Evolutionary conservation across 2,113 vertebrate species (phyloP).

Genomic region (Tragelaphus strepsiceros): DNA sequence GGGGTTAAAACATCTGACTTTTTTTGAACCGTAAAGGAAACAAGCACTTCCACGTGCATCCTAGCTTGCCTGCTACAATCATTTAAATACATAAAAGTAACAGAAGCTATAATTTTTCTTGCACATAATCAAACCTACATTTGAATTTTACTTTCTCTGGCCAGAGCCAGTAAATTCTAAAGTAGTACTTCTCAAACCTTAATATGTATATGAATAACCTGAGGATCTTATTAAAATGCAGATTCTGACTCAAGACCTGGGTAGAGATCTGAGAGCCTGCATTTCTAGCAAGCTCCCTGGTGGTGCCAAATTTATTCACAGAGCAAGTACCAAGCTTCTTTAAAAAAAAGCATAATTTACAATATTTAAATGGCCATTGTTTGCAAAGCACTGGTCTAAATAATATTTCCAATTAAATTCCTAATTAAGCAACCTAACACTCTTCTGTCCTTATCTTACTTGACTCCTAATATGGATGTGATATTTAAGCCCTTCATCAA

Average conservation of each 20-base stretch:
- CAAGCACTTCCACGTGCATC: not conserved
- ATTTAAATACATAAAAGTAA: slow-evolving; percentile 37
- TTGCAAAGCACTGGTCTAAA: not conserved
- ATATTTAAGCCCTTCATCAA: not conserved
- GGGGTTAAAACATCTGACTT: slow-evolving; percentile 12
- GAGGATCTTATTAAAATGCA: not conserved
- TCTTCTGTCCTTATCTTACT: not conserved
- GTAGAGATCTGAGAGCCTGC: not conserved
- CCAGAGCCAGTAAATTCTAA: not conserved
- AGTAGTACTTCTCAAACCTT: not conserved
- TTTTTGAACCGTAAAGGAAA: not conserved
- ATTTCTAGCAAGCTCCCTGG: not conserved
- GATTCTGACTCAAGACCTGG: slow-evolving; percentile 30
- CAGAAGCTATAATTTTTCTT: slow-evolving; percentile 16
- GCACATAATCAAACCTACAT: not conserved
- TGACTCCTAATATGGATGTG: not conserved
- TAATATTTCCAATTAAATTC: slow-evolving; percentile 20
- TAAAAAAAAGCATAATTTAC: not conserved
- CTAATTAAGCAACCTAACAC: not conserved
- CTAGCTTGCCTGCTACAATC: not conserved
- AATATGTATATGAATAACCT: not conserved
- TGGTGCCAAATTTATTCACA: not conserved
- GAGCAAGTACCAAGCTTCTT: slow-evolving; percentile 1
- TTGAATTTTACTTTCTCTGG: not conserved
- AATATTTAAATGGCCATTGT: not conserved